phyloP scores from a whole-genome alignment of 2,797 vertebrate genomes.

The Galaxias olidus region DNA sequence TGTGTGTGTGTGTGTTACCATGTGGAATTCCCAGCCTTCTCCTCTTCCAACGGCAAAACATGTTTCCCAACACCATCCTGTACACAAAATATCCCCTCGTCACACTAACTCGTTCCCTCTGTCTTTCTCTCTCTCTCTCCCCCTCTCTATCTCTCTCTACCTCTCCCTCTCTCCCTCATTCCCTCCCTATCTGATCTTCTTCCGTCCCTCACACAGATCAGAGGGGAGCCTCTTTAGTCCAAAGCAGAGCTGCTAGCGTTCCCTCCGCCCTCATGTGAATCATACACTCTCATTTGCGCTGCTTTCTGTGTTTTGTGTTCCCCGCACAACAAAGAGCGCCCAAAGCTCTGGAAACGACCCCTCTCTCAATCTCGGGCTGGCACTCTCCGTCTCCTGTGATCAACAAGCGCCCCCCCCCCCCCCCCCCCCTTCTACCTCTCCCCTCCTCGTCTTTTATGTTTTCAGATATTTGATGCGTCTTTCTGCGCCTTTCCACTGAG shows the following conservation, averaged over 20 bases:
- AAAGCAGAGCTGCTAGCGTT: conserved; percentile 40
- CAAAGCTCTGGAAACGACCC: conserved; percentile 20
- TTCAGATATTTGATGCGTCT: background rate
- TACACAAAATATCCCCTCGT: background rate
- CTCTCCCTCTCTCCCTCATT: background rate
- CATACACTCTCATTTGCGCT: conserved; percentile 3
- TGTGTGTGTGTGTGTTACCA: conserved; percentile 13
- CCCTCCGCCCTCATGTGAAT: conserved; percentile 40
- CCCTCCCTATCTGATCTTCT: background rate
- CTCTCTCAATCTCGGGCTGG: conserved; percentile 20
- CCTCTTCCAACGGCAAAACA: no score
- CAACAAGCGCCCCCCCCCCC: background rate
- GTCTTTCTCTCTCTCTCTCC: background rate
- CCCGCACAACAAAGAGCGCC: conserved; percentile 35
- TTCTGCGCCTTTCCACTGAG: conserved; percentile 5
- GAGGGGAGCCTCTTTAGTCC: conserved; percentile 34
- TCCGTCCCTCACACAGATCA: conserved; percentile 23
- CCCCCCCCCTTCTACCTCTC: conserved; percentile 26
- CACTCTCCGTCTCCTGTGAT: no score
- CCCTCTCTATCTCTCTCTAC: background rate
- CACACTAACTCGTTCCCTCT: background rate
- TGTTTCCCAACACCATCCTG: no score
- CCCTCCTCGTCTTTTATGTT: no score
- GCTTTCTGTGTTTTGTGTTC: conserved; percentile 38
- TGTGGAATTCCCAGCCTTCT: conserved; percentile 27